Conservation (phyloP, 2,797 vertebrate species). For the Alca torda region DNA sequence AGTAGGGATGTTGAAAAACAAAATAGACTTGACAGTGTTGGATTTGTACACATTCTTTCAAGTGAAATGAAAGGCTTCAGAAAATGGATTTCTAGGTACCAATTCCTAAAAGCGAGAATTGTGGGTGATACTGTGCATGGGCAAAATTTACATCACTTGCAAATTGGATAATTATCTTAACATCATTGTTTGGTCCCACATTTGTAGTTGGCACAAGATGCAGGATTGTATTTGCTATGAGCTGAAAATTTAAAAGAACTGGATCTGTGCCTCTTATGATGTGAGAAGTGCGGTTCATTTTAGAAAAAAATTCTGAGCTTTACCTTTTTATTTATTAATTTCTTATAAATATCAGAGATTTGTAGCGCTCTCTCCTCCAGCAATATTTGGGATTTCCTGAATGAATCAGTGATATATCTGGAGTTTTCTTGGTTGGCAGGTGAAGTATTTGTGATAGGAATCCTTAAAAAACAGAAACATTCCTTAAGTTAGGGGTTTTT, state of each 20-base stretch:
- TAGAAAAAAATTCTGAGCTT: background rate
- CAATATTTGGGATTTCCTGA: background rate
- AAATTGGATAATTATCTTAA: background rate
- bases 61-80: background rate
- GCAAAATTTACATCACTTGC: background rate
- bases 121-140: background rate
- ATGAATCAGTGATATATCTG: background rate
- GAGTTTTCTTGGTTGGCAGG: background rate
- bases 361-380: background rate
- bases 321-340: background rate
- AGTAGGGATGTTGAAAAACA: background rate
- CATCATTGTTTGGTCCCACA: background rate
- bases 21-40: background rate
- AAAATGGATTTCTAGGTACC: background rate
- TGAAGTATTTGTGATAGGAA: background rate
- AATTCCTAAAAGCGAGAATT: background rate
- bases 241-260: background rate
- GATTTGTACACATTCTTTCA: background rate
- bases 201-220: background rate
- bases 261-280: background rate
- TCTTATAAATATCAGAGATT: background rate
- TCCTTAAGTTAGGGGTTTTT: background rate
- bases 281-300: background rate
- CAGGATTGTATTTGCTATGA: background rate
- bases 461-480: background rate